Evolutionary conservation across 2,113 vertebrate genomes (phyloP).

Genomic region (Malurus elegans): DNA sequence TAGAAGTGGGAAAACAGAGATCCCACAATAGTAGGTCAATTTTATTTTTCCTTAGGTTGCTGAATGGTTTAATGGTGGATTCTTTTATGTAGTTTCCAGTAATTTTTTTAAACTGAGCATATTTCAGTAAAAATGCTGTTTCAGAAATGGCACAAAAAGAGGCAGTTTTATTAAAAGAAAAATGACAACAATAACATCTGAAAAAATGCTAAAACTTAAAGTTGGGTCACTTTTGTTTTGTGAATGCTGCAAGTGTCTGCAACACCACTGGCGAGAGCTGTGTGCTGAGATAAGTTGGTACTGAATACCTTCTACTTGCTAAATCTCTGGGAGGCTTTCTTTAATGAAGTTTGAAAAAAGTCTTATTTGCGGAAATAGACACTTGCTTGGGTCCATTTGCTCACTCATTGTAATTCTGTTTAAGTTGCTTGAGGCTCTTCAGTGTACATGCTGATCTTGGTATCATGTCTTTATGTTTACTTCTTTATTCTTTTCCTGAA

Average conservation of each 20-base stretch:
- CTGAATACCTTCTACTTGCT: neutral
- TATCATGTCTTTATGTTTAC: neutral
- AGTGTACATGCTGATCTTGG: fast-evolving
- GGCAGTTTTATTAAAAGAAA: neutral
- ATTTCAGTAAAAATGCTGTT: neutral
- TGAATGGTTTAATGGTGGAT: neutral
- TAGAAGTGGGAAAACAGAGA: neutral
- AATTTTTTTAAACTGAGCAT: neutral
- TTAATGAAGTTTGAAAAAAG: neutral
- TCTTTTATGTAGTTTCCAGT: neutral
- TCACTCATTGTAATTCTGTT: neutral
- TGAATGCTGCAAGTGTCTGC: neutral
- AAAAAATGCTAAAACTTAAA: neutral
- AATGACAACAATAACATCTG: neutral
- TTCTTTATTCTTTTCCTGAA: neutral
- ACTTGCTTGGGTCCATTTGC: neutral
- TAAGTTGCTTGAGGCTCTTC: neutral
- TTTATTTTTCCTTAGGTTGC: neutral
- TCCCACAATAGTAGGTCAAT: neutral
- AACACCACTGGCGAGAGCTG: slow-evolving; percentile 21
- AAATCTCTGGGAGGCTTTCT: neutral
- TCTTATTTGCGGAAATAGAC: neutral
- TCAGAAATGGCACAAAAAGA: neutral
- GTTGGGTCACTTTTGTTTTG: neutral
- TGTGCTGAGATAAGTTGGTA: neutral